Evolutionary conservation across 2,888 invertebrate genomes (phyloP).

Genomic region (Drosophila eohydei): DNA sequence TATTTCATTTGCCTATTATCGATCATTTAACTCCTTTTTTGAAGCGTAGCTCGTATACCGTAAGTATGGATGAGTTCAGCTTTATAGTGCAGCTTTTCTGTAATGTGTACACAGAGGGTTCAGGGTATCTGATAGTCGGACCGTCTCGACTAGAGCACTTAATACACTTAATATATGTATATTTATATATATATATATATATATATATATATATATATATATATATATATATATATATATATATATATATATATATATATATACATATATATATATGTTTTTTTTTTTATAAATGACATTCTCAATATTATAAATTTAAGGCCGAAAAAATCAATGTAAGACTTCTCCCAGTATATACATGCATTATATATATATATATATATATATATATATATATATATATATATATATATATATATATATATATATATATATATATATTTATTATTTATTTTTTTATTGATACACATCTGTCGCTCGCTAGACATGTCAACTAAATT

Average conservation of each 20-base stretch:
- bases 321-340: neutral
- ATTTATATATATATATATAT: neutral
- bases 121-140: too few species aligned
- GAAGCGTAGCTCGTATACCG: too few species aligned
- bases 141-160: too few species aligned
- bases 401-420: neutral
- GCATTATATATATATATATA: neutral
- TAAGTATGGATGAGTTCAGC: too few species aligned
- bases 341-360: neutral
- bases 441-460: too few species aligned
- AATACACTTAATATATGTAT: neutral
- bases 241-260: neutral
- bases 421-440: neutral
- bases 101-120: too few species aligned
- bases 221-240: neutral
- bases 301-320: neutral
- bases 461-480: neutral
- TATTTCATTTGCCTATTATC: too few species aligned
- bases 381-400: neutral
- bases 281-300: neutral
- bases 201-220: neutral
- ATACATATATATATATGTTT: too few species aligned
- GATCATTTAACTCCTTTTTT: too few species aligned
- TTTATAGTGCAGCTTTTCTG: too few species aligned
- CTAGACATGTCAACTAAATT: conserved; percentile 4